Base-by-base conservation (phyloP, 1,140 invertebrate species). In the Heliconius congener region DNA sequence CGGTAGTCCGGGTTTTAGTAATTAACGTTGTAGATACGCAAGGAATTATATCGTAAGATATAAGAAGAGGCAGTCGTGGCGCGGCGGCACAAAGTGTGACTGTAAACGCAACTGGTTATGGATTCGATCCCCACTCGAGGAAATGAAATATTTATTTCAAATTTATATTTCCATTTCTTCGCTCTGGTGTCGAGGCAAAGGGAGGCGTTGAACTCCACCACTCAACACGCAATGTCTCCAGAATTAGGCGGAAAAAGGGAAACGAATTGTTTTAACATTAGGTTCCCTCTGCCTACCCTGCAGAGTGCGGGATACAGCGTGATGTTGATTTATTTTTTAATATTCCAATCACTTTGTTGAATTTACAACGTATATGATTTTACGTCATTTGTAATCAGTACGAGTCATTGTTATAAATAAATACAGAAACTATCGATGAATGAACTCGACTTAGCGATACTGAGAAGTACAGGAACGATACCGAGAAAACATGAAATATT, bases 1-100 rank as follows among this genome's bases (percentile, higher is more conserved):
- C 73, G 39, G 74, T 74, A 75, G 57, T 75, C 74, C 74, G 74
- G 74, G 74, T 75, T 13, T 66, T 66, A 11, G 60, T 30, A 66
- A 66, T 66, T 66, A 66, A 66, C 23, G 13, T 16, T 13, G 60
- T 66, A 4, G 11, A 11, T 3, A 66, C n/a, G 57, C 8, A 11
- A 9, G 19, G 9, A 27, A 27, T 66, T 66, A 66, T 23, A 27
- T 66, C 0, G 60, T 66, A n/a, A 27, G 30, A 66, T 30, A 66
- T 27, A 30, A 66, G 8, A 27, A 11, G 23, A 27, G 11, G 13
- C 42, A 46, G 42, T 46, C 42, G 11, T 46, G 42, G 11, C 3
- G 42, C 0, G 11, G 42, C 11, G 42, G 42, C 11, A 46, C 11
- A 13, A 34, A 34, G 30, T 34, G 42, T 42, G 42, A 42, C 11